Conservation (phyloP, 2,888 invertebrate genomes). For the Hoplodrina blanda region DNA sequence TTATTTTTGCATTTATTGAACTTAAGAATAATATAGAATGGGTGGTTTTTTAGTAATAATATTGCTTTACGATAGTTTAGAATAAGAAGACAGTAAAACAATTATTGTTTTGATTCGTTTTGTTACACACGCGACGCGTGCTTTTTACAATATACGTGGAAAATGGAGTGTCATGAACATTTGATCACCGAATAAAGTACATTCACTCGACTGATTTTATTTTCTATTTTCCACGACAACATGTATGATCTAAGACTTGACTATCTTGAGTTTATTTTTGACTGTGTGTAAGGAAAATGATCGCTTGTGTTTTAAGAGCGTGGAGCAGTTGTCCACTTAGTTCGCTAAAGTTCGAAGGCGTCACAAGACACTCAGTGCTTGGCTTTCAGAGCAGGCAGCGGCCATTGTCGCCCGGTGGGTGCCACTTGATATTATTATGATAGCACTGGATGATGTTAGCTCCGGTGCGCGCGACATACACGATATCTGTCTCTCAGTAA, state of each 20-base stretch:
- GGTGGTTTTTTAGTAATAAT: conserved; percentile 65
- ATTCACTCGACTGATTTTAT: conserved; percentile 75
- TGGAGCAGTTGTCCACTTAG: conserved; percentile 68
- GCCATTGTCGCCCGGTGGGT: conserved; percentile 69
- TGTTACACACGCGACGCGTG: conserved; percentile 57
- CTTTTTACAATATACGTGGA: conserved; percentile 75
- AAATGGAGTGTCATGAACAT: conserved; percentile 77
- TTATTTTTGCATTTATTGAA: conserved; percentile 69
- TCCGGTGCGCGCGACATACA: conserved; percentile 46
- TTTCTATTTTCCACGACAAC: conserved; percentile 84
- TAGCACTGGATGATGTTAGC: conserved; percentile 55
- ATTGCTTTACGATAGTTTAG: conserved; percentile 60
- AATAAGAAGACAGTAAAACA: conserved; percentile 61
- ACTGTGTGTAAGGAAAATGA: conserved; percentile 67
- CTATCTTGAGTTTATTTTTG: conserved; percentile 53
- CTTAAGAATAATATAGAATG: conserved; percentile 65
- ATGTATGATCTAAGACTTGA: conserved; percentile 55
- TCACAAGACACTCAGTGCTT: conserved; percentile 58
- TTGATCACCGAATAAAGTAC: conserved; percentile 75
- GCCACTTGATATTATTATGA: conserved; percentile 61
- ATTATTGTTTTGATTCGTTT: conserved; percentile 58
- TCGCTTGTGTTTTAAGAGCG: conserved; percentile 75
- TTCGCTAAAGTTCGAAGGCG: conserved; percentile 67
- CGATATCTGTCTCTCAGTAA: conserved; percentile 62
- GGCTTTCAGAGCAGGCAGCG: conserved; percentile 60